Conservation (phyloP, 2,113 vertebrate species). For the Dolichallabes microphthalmus region DNA sequence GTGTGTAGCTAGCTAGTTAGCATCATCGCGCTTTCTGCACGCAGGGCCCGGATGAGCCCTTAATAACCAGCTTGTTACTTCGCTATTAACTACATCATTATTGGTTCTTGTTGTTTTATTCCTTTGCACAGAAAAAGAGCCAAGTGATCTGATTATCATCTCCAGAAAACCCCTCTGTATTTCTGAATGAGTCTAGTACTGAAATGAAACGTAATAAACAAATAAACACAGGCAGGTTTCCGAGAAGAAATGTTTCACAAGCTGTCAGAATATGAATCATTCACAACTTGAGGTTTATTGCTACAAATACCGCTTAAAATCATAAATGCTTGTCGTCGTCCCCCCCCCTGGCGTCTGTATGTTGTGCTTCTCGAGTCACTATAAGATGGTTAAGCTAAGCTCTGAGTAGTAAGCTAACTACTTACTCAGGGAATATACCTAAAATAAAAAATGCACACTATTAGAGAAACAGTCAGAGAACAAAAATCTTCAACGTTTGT, state of each 20-base stretch:
- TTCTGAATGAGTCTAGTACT: background rate
- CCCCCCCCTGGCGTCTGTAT: background rate
- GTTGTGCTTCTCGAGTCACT: background rate
- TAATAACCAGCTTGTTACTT: constrained; percentile 9
- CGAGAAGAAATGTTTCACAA: background rate
- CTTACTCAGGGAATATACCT: background rate
- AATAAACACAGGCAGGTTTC: background rate
- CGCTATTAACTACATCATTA: background rate
- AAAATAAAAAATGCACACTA: no score
- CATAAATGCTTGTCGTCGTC: background rate
- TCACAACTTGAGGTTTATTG: background rate
- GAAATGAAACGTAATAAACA: background rate
- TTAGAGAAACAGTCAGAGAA: no score
- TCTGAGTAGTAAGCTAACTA: background rate
- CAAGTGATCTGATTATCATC: background rate
- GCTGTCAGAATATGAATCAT: background rate
- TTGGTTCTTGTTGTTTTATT: no score
- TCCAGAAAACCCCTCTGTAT: background rate
- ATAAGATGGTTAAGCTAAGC: background rate
- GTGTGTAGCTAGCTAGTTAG: constrained; percentile 19
- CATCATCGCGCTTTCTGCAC: background rate
- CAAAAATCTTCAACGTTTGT: no score
- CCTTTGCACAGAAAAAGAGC: no score
- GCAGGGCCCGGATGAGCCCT: constrained; percentile 15
- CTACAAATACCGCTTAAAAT: background rate